A percentile compares a stretch with the other conserved stretches of the same genome.
phyloP scores from a whole-genome alignment of 2,113 vertebrate species.

The Pithys albifrons region DNA sequence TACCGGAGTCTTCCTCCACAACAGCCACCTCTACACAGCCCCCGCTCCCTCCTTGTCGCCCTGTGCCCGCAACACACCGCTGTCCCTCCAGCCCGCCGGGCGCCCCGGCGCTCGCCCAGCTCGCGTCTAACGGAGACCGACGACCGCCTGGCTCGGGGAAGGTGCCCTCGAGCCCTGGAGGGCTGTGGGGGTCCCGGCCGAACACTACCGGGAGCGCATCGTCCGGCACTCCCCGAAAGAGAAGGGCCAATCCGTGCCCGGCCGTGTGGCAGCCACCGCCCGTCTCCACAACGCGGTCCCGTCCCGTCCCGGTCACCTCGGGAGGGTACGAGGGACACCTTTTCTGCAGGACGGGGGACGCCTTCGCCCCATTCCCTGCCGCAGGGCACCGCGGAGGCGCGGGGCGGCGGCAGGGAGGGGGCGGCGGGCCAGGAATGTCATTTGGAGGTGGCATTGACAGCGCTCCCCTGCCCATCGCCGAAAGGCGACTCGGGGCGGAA shows the following conservation, averaged over 20 bases:
- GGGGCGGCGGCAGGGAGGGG: neutral
- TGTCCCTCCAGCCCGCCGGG: neutral
- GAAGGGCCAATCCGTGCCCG: neutral
- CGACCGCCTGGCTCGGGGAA: neutral
- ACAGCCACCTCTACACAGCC: neutral
- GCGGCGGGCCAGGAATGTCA: slow-evolving; percentile 26
- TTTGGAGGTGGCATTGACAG: slow-evolving; percentile 32
- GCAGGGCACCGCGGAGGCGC: neutral
- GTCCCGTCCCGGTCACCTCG: neutral
- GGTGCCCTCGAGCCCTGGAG: neutral
- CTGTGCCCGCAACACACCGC: neutral
- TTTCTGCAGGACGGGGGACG: neutral
- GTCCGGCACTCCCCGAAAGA: neutral
- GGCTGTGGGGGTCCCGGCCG: neutral
- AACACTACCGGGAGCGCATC: neutral
- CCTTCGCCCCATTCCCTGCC: neutral
- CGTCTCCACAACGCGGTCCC: neutral
- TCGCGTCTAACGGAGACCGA: neutral
- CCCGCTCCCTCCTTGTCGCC: neutral
- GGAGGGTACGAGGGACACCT: neutral
- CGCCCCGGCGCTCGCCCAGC: neutral
- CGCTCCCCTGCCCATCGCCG: neutral
- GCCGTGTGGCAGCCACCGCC: neutral
- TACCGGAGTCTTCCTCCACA: neutral
- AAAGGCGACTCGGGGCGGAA: neutral